Evolutionary conservation across 1,140 invertebrate species (phyloP).

Genomic region (Scaptomyza hsui): DNA sequence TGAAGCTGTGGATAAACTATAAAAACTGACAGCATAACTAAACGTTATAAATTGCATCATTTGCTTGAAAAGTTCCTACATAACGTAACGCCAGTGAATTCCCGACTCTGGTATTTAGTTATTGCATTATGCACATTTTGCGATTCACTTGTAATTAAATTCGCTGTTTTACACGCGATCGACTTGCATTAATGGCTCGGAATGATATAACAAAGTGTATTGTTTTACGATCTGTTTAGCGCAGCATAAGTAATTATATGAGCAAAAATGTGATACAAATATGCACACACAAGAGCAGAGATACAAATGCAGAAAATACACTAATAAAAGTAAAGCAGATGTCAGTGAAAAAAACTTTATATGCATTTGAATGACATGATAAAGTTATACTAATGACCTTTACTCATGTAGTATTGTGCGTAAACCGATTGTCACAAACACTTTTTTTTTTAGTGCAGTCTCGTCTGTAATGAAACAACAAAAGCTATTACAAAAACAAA

Average conservation of each 20-base stretch:
- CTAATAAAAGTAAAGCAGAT: too few species aligned
- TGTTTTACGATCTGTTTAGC: constrained; percentile 71
- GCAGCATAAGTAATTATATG: constrained; percentile 62
- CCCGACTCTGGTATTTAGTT: constrained; percentile 55
- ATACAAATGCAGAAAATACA: too few species aligned
- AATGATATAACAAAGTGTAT: constrained; percentile 79
- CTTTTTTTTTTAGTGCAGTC: too few species aligned
- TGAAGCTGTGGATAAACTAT: constrained; percentile 9
- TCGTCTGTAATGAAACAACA: too few species aligned
- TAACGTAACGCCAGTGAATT: constrained; percentile 33
- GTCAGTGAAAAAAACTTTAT: too few species aligned
- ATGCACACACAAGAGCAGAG: too few species aligned
- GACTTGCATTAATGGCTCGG: neutral
- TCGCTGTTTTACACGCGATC: constrained; percentile 62
- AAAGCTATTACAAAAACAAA: too few species aligned
- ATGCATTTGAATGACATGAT: too few species aligned
- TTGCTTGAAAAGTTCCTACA: constrained; percentile 3
- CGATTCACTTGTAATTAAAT: constrained; percentile 56
- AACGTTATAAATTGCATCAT: constrained; percentile 38
- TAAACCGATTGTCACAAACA: too few species aligned
- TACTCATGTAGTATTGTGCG: too few species aligned
- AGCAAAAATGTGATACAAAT: constrained; percentile 33
- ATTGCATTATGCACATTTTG: constrained; percentile 62
- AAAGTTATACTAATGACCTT: too few species aligned
- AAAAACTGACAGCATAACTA: constrained; percentile 27